These are phyloP conservation scores for Drosophila nigricruria DNA, from an alignment of 2,888 invertebrate genomes.

Conservation along the genomic window DNA sequence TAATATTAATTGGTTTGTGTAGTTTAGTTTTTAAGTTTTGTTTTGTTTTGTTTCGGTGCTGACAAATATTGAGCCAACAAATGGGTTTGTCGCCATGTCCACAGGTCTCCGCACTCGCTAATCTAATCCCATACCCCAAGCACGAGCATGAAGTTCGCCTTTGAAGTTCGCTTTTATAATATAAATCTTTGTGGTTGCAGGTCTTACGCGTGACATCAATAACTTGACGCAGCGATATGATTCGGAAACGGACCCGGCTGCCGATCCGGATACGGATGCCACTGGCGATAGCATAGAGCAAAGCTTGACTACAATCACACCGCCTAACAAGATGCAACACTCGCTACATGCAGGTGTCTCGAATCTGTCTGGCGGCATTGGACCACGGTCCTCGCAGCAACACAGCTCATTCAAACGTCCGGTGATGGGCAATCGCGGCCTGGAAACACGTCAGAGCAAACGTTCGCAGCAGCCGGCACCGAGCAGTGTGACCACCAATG, in stretches of 20 bases:
- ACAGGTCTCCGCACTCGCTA: conserved; percentile 39
- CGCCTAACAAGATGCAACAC: conserved; percentile 85
- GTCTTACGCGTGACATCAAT: conserved; percentile 84
- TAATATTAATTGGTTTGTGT: conserved; percentile 28
- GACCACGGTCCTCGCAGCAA: conserved; percentile 84
- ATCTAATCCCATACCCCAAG: conserved; percentile 36
- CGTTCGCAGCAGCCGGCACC: conserved; percentile 80
- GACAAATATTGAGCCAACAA: conserved; percentile 67
- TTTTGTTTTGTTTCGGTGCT: conserved; percentile 46
- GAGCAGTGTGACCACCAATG: conserved; percentile 47
- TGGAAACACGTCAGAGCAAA: conserved; percentile 89
- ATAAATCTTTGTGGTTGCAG: conserved; percentile 55
- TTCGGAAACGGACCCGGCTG: conserved; percentile 86
- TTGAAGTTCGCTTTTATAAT: conserved; percentile 1
- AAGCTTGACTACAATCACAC: conserved; percentile 52
- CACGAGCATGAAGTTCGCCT: conserved; percentile 44
- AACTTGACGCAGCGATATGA: conserved; percentile 85
- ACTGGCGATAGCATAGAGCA: conserved; percentile 87
- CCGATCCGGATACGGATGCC: conserved; percentile 91
- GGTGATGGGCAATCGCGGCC: conserved; percentile 87
- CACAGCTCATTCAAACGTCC: conserved; percentile 87
- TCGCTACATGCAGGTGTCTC: conserved; percentile 83
- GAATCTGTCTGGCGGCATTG: conserved; percentile 62
- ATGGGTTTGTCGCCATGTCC: conserved; percentile 58
- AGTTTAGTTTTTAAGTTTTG: conserved; percentile 24